Conservation (phyloP, 2,113 vertebrate genomes). For the Solea solea region DNA sequence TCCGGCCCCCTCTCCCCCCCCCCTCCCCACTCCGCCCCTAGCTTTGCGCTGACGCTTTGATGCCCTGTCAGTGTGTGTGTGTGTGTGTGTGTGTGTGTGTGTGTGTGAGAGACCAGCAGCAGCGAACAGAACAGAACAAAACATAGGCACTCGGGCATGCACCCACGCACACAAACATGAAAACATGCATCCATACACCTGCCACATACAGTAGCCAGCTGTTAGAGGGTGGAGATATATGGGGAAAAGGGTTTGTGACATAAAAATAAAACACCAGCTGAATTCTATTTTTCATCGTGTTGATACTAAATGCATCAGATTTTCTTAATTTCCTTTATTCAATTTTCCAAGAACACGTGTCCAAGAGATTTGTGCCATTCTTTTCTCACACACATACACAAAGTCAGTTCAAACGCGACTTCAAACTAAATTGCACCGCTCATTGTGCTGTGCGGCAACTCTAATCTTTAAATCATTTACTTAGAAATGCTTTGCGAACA, state of each 20-base stretch:
- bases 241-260: constrained; percentile 5
- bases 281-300: constrained; percentile 8
- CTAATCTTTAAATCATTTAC: constrained; percentile 58
- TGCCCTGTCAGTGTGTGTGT: constrained; percentile 60
- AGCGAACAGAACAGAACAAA: constrained; percentile 53
- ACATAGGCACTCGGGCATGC: constrained; percentile 11
- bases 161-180: constrained; percentile 9
- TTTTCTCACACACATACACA: background rate
- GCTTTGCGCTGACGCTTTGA: constrained; percentile 75
- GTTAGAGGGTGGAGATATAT: constrained; percentile 17
- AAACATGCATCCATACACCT: constrained; percentile 26
- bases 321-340: constrained; percentile 43
- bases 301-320: constrained; percentile 27
- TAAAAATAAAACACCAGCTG: constrained; percentile 23
- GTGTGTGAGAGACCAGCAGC: background rate
- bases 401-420: constrained; percentile 47
- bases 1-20: constrained; percentile 41
- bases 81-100: constrained; percentile 19
- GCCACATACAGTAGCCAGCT: constrained; percentile 23
- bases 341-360: constrained; percentile 28
- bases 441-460: constrained; percentile 49
- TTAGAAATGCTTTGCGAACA: constrained; percentile 44
- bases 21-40: constrained; percentile 51
- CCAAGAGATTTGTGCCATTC: background rate
- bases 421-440: constrained; percentile 50